A percentile compares a stretch with the other conserved stretches of the same genome.
These are phyloP conservation scores for Drosophila barbarae DNA, from an alignment of 2,888 invertebrate genomes.

Conservation along the genomic window DNA sequence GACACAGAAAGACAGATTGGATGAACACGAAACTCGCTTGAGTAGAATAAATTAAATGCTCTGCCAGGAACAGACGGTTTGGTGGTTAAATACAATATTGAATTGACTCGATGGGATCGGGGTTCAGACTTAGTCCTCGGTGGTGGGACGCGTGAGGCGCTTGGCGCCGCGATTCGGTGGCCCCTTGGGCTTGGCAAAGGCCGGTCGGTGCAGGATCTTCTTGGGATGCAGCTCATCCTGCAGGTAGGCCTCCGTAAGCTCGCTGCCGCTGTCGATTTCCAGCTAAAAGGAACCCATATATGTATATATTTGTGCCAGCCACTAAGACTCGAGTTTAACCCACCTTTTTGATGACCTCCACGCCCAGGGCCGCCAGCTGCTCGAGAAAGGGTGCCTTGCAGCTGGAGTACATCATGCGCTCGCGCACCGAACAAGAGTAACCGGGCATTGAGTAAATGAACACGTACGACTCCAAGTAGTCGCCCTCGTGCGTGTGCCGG, in stretches of 20 bases:
- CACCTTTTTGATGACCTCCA: conserved; percentile 93
- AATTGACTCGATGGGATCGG: conserved; percentile 48
- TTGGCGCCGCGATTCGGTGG: conserved; percentile 96
- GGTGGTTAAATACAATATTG: conserved; percentile 6
- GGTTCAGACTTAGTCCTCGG: conserved; percentile 74
- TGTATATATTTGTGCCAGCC: neutral
- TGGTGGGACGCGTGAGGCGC: conserved; percentile 86
- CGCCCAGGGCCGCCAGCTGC: conserved; percentile 87
- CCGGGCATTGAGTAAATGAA: conserved; percentile 99
- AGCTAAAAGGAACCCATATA: conserved; percentile 82
- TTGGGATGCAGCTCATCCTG: conserved; percentile 97
- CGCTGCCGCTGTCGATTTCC: conserved; percentile 94
- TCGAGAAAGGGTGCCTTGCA: conserved; percentile 96
- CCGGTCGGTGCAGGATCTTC: conserved; percentile 90
- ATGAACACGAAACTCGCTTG: conserved; percentile 45
- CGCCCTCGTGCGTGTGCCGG: conserved; percentile 95
- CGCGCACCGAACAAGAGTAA: conserved; percentile 96
- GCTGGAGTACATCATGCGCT: conserved; percentile 99
- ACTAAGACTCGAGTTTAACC: neutral
- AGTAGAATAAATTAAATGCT: conserved; percentile 69
- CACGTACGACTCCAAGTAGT: conserved; percentile 91
- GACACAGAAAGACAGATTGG: conserved; percentile 18
- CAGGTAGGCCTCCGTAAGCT: conserved; percentile 93
- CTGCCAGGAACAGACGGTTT: conserved; percentile 40
- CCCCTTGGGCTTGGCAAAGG: conserved; percentile 98